These are phyloP conservation scores for Neogobius melanostomus DNA, from an alignment of 2,113 vertebrate species.

Conservation along the genomic window DNA sequence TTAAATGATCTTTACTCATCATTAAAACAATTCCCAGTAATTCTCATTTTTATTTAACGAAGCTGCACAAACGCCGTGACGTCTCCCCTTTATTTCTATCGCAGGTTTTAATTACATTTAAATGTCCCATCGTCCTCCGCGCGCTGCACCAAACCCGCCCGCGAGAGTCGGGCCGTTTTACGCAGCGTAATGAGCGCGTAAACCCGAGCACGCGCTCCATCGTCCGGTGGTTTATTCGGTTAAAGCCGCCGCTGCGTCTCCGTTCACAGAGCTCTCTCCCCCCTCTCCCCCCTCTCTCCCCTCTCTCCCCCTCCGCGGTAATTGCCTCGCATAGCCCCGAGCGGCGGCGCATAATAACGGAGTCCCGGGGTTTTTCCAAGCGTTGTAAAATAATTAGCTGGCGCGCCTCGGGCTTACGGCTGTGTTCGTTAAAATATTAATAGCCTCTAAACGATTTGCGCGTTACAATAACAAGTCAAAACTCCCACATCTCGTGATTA, in stretches of 20 bases:
- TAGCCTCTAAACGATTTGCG: slow-evolving; percentile 78
- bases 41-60: background rate
- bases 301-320: slow-evolving; percentile 50
- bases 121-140: background rate
- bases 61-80: background rate
- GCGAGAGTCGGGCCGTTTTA: background rate
- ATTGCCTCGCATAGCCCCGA: slow-evolving; percentile 65
- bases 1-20: too few relatives aligned
- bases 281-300: too few relatives aligned
- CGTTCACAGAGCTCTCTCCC: background rate
- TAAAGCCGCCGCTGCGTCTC: background rate
- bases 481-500: slow-evolving; percentile 73
- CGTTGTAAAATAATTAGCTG: slow-evolving; percentile 81
- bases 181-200: background rate
- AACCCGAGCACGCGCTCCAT: background rate
- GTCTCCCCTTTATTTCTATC: background rate
- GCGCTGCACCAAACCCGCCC: background rate
- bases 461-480: slow-evolving; percentile 73
- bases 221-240: background rate
- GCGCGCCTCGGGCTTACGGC: slow-evolving; percentile 71
- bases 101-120: background rate
- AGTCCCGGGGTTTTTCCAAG: slow-evolving; percentile 76
- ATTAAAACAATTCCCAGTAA: background rate
- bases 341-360: slow-evolving; percentile 70
- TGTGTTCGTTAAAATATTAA: slow-evolving; percentile 78